Conservation (phyloP, 2,888 invertebrate species). For the Gonocerus acuteangulatus region DNA sequence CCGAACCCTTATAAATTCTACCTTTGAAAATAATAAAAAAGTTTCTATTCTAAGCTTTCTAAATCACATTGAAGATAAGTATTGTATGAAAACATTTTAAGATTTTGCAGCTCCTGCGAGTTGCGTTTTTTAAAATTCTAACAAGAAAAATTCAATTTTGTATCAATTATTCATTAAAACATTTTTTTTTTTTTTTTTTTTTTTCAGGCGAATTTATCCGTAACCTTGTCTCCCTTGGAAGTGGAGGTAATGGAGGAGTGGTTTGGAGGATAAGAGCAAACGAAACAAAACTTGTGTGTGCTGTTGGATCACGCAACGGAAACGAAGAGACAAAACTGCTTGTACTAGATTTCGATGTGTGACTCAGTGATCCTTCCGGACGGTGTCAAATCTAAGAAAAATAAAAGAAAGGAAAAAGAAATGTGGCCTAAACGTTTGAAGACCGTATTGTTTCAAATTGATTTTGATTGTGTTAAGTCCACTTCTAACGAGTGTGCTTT, state of each 20-base stretch:
- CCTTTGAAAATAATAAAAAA: too few relatives aligned
- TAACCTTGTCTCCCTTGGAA: conserved; percentile 85
- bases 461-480: conserved; percentile 1
- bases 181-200: too few relatives aligned
- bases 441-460: not conserved
- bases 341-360: conserved; percentile 95
- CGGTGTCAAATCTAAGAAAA: not conserved
- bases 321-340: conserved; percentile 98
- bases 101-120: too few relatives aligned
- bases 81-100: too few relatives aligned
- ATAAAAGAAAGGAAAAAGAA: too few relatives aligned
- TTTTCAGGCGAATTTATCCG: conserved; percentile 76
- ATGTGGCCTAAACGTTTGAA: conserved; percentile 11
- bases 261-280: conserved; percentile 96
- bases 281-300: conserved; percentile 94
- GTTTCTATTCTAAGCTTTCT: too few relatives aligned
- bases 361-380: conserved; percentile 39
- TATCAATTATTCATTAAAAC: too few relatives aligned
- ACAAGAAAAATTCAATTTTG: too few relatives aligned
- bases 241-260: conserved; percentile 95
- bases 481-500: not conserved
- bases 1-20: too few relatives aligned
- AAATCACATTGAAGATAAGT: too few relatives aligned
- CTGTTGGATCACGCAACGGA: conserved; percentile 96
- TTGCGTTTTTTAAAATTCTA: too few relatives aligned